Evolutionary conservation across 2,888 invertebrate genomes (phyloP).

Genomic region (Xestoiulus laeticollis): DNA sequence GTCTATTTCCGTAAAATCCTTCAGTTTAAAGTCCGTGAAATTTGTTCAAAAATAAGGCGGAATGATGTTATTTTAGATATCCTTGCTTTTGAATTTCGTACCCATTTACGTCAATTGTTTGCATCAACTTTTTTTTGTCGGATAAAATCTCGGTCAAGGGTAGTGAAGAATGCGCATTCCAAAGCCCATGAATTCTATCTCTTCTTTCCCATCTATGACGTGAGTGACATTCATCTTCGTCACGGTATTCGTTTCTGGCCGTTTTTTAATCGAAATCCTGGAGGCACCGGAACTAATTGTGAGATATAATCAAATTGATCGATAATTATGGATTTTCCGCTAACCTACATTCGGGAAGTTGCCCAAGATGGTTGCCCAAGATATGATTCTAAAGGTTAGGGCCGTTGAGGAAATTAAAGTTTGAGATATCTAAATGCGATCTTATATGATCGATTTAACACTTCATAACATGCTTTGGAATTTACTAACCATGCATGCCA

Average conservation of each 20-base stretch:
- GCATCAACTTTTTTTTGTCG: not conserved
- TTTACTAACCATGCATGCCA: conserved; percentile 11
- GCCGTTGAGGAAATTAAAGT: not conserved
- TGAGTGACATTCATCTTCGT: not conserved
- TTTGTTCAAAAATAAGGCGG: not conserved
- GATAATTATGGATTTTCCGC: conserved; percentile 37
- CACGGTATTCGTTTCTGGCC: not conserved
- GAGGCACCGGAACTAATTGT: not conserved
- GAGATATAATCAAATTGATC: conserved; percentile 19
- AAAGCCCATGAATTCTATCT: not conserved
- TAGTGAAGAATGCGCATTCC: not conserved
- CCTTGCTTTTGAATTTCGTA: not conserved
- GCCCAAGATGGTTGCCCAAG: not conserved
- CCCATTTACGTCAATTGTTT: not conserved
- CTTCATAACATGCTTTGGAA: not conserved
- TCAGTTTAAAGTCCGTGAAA: not conserved
- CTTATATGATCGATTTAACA: not conserved
- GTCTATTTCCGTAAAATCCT: not conserved
- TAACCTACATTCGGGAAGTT: conserved; percentile 15
- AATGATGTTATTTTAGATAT: not conserved
- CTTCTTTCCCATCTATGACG: not conserved
- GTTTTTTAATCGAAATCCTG: not conserved
- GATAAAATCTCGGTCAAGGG: conserved; percentile 5
- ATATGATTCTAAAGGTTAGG: not conserved
- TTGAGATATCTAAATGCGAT: conserved; percentile 21